Percentiles rank a stretch among this genome's conserved stretches.
These are phyloP conservation scores for Cephalotes varians DNA, from an alignment of 2,888 invertebrate species.

Conservation along the genomic window DNA sequence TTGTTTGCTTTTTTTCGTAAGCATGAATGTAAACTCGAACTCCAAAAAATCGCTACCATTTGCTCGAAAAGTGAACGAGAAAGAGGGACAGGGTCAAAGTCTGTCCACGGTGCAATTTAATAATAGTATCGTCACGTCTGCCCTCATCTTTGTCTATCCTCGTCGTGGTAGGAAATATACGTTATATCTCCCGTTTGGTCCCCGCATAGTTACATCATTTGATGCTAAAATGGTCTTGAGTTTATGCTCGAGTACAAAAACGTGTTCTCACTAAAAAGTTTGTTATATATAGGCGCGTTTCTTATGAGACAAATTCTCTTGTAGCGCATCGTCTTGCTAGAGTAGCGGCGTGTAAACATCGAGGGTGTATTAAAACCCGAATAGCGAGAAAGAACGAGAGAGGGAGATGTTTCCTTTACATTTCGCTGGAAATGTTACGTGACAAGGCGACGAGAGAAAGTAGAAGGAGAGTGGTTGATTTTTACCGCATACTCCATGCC, in stretches of 20 bases:
- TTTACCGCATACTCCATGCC: conserved; percentile 33
- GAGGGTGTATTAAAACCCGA: conserved; percentile 16
- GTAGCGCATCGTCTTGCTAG: conserved; percentile 27
- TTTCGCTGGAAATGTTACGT: conserved; percentile 41
- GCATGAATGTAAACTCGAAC: not conserved
- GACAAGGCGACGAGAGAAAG: conserved; percentile 35
- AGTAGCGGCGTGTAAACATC: conserved; percentile 40
- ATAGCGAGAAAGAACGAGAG: conserved; percentile 22
- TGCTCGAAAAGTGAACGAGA: conserved; percentile 35
- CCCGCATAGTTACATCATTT: conserved; percentile 72
- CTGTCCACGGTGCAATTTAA: conserved; percentile 67
- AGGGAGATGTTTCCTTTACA: conserved; percentile 6
- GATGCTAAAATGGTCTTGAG: conserved; percentile 76
- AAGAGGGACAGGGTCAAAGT: conserved; percentile 6
- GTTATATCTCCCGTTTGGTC: conserved; percentile 74
- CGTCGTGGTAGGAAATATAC: conserved; percentile 69
- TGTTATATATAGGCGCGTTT: conserved; percentile 65
- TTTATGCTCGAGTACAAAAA: conserved; percentile 75
- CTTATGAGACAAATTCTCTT: conserved; percentile 66
- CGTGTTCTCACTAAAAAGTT: conserved; percentile 73
- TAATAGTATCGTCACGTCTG: conserved; percentile 71
- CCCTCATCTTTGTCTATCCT: conserved; percentile 61
- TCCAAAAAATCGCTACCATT: conserved; percentile 48
- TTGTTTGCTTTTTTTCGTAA: not conserved
- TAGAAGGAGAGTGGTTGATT: conserved; percentile 11